phyloP scores from a whole-genome alignment of 2,888 invertebrate species.

The Luffia ferchaultella region DNA sequence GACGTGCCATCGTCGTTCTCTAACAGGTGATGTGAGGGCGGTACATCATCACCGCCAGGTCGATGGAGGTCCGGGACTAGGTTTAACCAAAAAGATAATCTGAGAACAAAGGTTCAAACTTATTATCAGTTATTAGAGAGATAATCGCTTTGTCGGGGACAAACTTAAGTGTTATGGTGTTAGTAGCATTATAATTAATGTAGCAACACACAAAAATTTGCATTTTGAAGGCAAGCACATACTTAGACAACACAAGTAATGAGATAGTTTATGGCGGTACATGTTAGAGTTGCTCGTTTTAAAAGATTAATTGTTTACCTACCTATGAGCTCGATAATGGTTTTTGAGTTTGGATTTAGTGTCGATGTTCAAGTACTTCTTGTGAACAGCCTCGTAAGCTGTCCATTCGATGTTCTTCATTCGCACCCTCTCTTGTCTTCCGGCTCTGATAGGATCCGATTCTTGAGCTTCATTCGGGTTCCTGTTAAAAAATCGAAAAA shows the following conservation, averaged over 20 bases:
- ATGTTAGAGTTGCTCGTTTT: too few relatives aligned
- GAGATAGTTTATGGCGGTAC: too few relatives aligned
- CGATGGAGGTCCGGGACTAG: slow-evolving; percentile 91
- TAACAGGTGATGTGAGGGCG: slow-evolving; percentile 84
- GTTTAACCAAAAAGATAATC: slow-evolving; percentile 94
- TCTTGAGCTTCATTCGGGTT: slow-evolving; percentile 91
- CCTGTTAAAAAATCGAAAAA: slow-evolving; percentile 56
- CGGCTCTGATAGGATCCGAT: slow-evolving; percentile 69
- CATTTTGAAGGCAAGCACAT: too few relatives aligned
- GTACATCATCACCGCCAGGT: slow-evolving; percentile 87
- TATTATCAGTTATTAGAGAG: too few relatives aligned
- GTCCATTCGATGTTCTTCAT: slow-evolving; percentile 93
- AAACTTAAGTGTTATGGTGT: too few relatives aligned
- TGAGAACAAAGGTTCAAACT: slow-evolving; percentile 31
- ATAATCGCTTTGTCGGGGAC: too few relatives aligned
- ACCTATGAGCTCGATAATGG: slow-evolving; percentile 91
- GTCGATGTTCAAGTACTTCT: slow-evolving; percentile 91
- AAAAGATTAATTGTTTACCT: slow-evolving; percentile 10
- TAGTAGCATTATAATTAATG: too few relatives aligned
- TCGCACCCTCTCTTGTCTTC: slow-evolving; percentile 80
- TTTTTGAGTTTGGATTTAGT: slow-evolving; percentile 90
- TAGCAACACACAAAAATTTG: too few relatives aligned
- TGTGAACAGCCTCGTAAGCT: slow-evolving; percentile 90
- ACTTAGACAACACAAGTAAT: too few relatives aligned
- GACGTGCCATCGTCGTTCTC: slow-evolving; percentile 74